Base-by-base conservation (phyloP, 1,140 invertebrate species). In the Subanguina moxae region DNA sequence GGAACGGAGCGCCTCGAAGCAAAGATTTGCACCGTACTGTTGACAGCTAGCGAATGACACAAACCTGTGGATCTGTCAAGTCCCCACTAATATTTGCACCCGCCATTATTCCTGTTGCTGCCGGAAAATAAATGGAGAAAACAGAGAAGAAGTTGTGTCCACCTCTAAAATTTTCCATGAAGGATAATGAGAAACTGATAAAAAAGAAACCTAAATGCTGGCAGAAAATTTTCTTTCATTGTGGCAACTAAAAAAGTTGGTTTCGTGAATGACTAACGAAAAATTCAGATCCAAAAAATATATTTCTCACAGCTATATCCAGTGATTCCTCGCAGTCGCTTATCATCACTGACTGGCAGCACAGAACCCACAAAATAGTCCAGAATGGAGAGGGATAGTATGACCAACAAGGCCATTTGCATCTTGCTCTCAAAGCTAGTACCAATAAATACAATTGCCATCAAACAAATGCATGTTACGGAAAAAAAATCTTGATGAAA, bases 81-180 rank as follows among this genome's bases (percentile, higher is more conserved):
- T n/a, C 94, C 19, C 93, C 94, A 57, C 92, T 94, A 77, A 97
- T 96, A 82, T 97, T 89, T 8, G 91, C 91, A 27, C 91, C 91
- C 17, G 91, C 91, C 75, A 93, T 84, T 82, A 96, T 95, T 25
- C 94, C 94, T 27, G 93, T 97, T 13, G 93, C 93, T 0, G 94
- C 93, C 13, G 94, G 94, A 82, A 97, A 97, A 85, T 96, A 97
- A 64, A 97, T 91, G 9, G 92, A 88, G 84, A 97, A 94, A 0
- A 96, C 91, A 1, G 91, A 91, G 84, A 96, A 96, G 85, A 97
- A 94, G 42, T 81, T 89, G 87, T 78, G 65, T 11, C 70, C 79
- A 48, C 78, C 71, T 0, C 87, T 86, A 82, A 91, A 97, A 71
- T n/a, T 38, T 38, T 38, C 32, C 32, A 38, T 38, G 11, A 38